Conservation (phyloP, 2,113 vertebrate species). For the Amazona vittata region DNA sequence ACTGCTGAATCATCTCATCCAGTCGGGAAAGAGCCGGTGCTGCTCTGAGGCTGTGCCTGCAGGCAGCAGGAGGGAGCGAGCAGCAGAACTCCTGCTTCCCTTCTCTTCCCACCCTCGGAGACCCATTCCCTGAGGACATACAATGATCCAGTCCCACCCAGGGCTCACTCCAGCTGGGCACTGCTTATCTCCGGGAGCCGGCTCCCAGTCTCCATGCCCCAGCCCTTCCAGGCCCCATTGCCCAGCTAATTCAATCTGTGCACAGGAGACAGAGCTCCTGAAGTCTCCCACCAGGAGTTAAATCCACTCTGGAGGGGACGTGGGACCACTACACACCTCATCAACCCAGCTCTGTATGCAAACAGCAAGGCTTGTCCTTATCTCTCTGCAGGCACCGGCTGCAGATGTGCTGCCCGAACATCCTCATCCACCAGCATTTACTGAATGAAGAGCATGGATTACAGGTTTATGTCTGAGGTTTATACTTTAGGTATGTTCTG, state of each 20-base stretch:
- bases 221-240: background rate
- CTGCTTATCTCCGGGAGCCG: background rate
- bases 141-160: background rate
- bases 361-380: background rate
- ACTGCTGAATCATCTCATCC: background rate
- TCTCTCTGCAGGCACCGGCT: background rate
- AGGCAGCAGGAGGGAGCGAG: background rate
- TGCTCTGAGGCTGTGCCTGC: background rate
- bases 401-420: accelerated
- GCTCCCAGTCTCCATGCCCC: background rate
- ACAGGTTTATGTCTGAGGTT: accelerated
- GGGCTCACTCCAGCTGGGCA: background rate
- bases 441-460: background rate
- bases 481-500: background rate
- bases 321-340: background rate
- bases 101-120: background rate
- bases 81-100: background rate
- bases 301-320: background rate
- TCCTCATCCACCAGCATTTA: background rate
- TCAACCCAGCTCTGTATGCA: background rate
- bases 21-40: background rate
- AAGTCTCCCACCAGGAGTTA: background rate
- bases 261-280: background rate
- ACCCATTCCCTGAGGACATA: background rate
- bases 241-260: background rate